Evolutionary conservation across 1,140 invertebrate genomes (phyloP).

Genomic region (Stegodyphus mimosarum): DNA sequence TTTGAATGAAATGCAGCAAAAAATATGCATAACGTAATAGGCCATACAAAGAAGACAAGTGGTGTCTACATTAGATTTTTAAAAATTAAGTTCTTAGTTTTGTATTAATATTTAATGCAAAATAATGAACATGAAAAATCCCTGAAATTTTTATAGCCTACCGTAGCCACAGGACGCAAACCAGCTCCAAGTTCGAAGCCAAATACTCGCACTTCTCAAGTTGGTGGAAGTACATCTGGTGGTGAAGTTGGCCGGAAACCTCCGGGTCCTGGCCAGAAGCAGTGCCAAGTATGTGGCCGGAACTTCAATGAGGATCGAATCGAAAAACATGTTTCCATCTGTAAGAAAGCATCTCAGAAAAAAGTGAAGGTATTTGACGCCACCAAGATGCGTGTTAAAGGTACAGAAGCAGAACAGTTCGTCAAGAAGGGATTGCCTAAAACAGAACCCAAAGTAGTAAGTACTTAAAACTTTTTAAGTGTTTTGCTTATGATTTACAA

Average conservation of each 20-base stretch:
- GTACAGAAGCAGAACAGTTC: constrained; percentile 74
- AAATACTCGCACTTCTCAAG: neutral
- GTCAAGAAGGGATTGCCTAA: constrained; percentile 56
- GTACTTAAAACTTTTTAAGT: no score
- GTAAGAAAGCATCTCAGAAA: constrained; percentile 77
- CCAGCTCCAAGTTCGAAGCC: neutral
- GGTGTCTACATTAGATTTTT: no score
- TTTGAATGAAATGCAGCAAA: no score
- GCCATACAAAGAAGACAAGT: no score
- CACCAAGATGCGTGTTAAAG: constrained; percentile 82
- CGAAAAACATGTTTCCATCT: constrained; percentile 81
- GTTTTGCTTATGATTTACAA: no score
- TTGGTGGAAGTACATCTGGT: neutral
- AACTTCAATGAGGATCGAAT: constrained; percentile 62
- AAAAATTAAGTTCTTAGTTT: no score
- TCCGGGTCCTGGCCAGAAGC: constrained; percentile 41
- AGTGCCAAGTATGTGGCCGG: constrained; percentile 67
- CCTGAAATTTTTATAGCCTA: neutral
- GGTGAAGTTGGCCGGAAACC: constrained; percentile 22
- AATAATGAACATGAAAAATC: no score
- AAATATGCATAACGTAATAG: no score
- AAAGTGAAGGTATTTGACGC: constrained; percentile 88
- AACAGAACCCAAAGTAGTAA: constrained; percentile 51
- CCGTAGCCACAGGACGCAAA: neutral
- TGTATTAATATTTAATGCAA: no score